phyloP scores from a whole-genome alignment of 2,888 invertebrate species.

The Plebejus melissa region DNA sequence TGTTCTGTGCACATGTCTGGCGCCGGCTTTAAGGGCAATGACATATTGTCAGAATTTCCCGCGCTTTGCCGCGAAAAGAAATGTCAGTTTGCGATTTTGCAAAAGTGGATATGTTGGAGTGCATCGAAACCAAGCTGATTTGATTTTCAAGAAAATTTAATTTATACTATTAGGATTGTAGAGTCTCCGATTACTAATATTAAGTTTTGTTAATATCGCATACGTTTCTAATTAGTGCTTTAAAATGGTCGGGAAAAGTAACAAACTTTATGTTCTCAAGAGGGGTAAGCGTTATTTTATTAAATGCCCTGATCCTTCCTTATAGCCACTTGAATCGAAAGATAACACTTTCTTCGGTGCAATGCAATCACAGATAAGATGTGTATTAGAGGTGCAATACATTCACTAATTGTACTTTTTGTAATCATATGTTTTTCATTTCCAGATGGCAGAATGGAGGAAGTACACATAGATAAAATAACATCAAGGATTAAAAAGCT shows the following conservation, averaged over 20 bases:
- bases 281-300: conserved; percentile 57
- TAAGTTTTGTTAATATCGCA: neutral
- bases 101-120: neutral
- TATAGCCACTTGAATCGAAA: neutral
- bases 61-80: neutral
- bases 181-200: neutral
- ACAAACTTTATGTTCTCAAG: conserved; percentile 71
- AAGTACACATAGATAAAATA: conserved; percentile 98
- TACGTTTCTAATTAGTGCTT: neutral
- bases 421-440: conserved; percentile 29
- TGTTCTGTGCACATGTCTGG: too few species aligned
- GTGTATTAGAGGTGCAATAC: too few species aligned
- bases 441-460: conserved; percentile 92
- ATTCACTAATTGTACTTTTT: neutral
- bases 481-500: conserved; percentile 96
- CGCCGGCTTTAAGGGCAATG: neutral
- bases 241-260: conserved; percentile 66
- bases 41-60: neutral
- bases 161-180: neutral
- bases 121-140: neutral
- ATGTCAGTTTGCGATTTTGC: neutral
- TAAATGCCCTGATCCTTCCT: neutral
- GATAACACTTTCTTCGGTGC: neutral
- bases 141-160: neutral
- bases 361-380: neutral